phyloP scores from a whole-genome alignment of 2,888 invertebrate genomes.

The Agrotis puta region DNA sequence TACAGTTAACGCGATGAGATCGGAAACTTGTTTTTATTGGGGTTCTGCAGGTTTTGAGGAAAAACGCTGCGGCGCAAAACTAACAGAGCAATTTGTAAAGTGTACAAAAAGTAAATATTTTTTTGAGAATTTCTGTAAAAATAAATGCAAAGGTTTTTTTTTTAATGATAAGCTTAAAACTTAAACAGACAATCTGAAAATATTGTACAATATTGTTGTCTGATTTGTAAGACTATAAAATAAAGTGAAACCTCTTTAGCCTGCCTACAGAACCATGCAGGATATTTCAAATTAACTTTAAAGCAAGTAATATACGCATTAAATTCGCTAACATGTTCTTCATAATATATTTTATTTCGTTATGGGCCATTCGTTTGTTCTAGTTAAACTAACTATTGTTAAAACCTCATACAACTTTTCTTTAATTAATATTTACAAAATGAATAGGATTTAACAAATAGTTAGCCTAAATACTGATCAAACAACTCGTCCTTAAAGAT shows the following conservation, averaged over 20 bases:
- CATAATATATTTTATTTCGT: background rate
- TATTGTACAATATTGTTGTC: too few species aligned
- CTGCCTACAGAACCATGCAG: slow-evolving; percentile 4
- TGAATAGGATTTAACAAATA: too few species aligned
- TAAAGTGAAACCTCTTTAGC: background rate
- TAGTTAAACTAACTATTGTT: too few species aligned
- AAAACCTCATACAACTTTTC: too few species aligned
- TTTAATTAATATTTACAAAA: too few species aligned
- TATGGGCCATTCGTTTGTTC: too few species aligned
- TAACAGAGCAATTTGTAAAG: too few species aligned
- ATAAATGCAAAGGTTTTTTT: background rate
- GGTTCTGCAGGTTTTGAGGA: slow-evolving; percentile 8
- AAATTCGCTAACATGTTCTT: slow-evolving; percentile 1
- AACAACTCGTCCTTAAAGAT: background rate
- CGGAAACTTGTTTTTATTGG: slow-evolving; percentile 29
- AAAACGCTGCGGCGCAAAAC: background rate
- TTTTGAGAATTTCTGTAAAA: too few species aligned
- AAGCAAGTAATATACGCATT: background rate
- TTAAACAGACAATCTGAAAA: background rate
- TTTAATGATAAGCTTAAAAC: background rate
- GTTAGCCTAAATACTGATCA: too few species aligned
- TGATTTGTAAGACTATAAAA: background rate
- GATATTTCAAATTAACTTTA: too few species aligned
- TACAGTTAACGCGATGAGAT: slow-evolving; percentile 61
- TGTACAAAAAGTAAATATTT: background rate